Conservation (phyloP, 2,888 invertebrate species). For the Anthophora plumipes region DNA sequence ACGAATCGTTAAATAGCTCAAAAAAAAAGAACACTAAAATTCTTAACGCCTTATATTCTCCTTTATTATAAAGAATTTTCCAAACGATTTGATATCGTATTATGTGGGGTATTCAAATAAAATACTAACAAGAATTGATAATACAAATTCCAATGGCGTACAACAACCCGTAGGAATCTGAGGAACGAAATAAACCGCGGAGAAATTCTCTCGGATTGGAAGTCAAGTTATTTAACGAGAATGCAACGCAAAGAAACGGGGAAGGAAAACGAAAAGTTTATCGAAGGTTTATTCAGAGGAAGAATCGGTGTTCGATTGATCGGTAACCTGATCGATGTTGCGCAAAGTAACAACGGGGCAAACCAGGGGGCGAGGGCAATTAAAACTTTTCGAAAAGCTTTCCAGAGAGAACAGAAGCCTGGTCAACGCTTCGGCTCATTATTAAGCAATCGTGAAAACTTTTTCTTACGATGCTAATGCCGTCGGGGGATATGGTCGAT, state of each 20-base stretch:
- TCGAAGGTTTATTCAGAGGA: slow-evolving; percentile 16
- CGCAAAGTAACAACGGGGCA: slow-evolving; percentile 25
- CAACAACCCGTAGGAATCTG: too few relatives aligned
- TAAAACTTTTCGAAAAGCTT: slow-evolving; percentile 74
- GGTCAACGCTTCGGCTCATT: slow-evolving; percentile 50
- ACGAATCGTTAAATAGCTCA: too few relatives aligned
- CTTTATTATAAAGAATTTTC: too few relatives aligned
- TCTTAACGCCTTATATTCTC: too few relatives aligned
- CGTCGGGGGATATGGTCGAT: slow-evolving; percentile 8
- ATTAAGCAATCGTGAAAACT: slow-evolving; percentile 46
- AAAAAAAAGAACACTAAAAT: too few relatives aligned
- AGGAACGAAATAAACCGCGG: too few relatives aligned
- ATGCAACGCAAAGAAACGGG: not conserved
- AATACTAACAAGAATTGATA: too few relatives aligned
- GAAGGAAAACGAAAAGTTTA: slow-evolving; percentile 24
- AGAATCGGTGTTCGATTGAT: slow-evolving; percentile 40
- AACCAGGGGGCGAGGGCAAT: slow-evolving; percentile 67
- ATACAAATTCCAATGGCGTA: too few relatives aligned
- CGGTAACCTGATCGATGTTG: slow-evolving; percentile 19
- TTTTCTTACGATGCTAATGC: slow-evolving; percentile 44
- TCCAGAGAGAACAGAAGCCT: not conserved
- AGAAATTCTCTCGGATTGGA: not conserved
- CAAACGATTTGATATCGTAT: too few relatives aligned
- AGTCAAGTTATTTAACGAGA: slow-evolving; percentile 1
- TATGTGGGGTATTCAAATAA: too few relatives aligned